These are phyloP conservation scores for Phataginus tetradactyla DNA, from an alignment of 2,797 vertebrate species.

Conservation along the genomic window DNA sequence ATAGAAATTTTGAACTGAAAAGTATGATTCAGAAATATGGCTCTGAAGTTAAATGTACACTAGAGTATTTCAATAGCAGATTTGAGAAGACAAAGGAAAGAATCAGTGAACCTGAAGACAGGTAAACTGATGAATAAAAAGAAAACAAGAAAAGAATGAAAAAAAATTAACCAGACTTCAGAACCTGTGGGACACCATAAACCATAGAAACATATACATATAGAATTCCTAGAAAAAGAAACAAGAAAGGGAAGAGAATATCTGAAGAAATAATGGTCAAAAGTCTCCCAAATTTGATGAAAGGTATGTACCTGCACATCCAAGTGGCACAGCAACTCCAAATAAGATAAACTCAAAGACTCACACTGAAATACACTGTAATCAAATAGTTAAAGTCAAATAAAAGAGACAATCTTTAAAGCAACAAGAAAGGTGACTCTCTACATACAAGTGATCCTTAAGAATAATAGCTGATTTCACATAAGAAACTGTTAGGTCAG, in stretches of 20 bases:
- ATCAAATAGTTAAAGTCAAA: neutral
- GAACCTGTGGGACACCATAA: neutral
- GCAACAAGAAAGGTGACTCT: too few species aligned
- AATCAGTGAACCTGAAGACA: neutral
- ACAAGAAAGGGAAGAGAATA: neutral
- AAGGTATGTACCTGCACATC: neutral
- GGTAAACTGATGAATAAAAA: neutral
- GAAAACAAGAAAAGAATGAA: neutral
- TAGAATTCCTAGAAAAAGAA: neutral
- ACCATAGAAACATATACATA: neutral
- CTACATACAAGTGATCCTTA: neutral
- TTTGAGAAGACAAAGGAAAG: neutral
- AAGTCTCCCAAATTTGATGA: neutral
- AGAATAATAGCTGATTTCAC: neutral
- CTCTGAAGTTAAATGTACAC: neutral
- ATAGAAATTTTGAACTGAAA: neutral
- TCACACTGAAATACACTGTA: neutral
- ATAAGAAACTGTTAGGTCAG: neutral
- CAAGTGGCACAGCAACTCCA: neutral
- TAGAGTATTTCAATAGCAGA: neutral
- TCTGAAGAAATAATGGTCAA: neutral
- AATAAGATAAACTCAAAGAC: neutral
- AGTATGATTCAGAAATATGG: neutral
- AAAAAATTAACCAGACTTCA: neutral
- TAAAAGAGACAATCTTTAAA: neutral